Conservation (phyloP, 1,140 invertebrate genomes). For the Galendromus occidentalis region DNA sequence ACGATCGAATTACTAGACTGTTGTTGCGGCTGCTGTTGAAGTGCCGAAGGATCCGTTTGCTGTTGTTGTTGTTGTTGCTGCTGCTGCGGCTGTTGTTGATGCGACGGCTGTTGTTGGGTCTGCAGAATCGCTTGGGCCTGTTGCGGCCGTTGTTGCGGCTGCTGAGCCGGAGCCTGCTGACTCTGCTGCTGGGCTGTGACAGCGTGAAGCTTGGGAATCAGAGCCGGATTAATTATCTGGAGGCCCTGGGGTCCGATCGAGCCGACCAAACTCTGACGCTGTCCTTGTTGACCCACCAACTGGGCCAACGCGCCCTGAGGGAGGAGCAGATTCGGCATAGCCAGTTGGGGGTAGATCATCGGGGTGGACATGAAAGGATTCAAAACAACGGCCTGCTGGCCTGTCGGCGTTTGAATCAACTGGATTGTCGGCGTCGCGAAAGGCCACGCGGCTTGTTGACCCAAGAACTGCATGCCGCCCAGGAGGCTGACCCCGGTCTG, state of each 20-base stretch:
- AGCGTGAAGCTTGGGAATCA: neutral
- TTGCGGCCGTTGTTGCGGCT: neutral
- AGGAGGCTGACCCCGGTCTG: neutral
- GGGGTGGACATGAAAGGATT: slow-evolving; percentile 1
- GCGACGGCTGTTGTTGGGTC: neutral
- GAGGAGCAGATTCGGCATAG: neutral
- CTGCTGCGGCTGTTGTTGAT: neutral
- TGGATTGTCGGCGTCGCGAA: neutral
- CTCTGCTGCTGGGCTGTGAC: neutral
- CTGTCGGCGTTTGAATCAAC: slow-evolving; percentile 1
- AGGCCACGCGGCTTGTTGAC: neutral
- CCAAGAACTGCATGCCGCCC: neutral
- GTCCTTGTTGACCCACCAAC: neutral
- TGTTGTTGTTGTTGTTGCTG: neutral
- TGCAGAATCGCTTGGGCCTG: neutral
- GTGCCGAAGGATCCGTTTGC: neutral
- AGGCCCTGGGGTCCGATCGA: neutral
- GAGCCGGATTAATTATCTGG: neutral
- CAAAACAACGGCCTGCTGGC: neutral
- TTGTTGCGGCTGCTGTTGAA: neutral
- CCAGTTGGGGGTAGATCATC: neutral
- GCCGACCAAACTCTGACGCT: neutral
- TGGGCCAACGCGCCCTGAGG: neutral
- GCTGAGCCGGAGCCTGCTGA: neutral
- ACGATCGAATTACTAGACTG: too few relatives aligned